Evolutionary conservation across 2,888 invertebrate species (phyloP), one percentile per base, ranked within the genome.

Genomic region (Therioaphis trifolii): DNA sequence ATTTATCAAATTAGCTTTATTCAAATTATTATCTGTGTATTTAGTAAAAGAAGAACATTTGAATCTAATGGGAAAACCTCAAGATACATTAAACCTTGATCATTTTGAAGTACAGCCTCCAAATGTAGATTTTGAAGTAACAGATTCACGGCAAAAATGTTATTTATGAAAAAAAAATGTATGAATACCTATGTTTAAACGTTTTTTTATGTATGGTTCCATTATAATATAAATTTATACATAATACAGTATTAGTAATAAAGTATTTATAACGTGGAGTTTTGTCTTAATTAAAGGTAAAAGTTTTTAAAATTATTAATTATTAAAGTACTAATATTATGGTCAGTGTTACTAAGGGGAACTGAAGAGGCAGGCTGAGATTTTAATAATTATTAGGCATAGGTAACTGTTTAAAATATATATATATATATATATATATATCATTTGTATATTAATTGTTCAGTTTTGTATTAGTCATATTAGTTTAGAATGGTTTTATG

Each of bases 131-230:
- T 82, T 82, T 21, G 82, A 82, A 63, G 74, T 82, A 3, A 24
- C 82, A 24, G 82, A 82, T 72, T 82, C 82, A 7, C 58, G 63
- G 52, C 82, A 82, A 74, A 82, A 82, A 82, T 82, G 82, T 82
- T 82, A 82, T 74, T 82, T 74, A 49, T 82, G 74, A 82, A 46
- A 43, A 15, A 68, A 43, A 40, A 27, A 55, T 27, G 4, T 55
- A 18, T 55, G 29, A 27, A 43, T 43, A n/a, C n/a, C n/a, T n/a
- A 35, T 40, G 7, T 66, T 43, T 46, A 29, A 49, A 21, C 40
- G 29, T 4, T 77, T 29, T 29, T 78, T 68, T 68, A 68, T 78
- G 35, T 68, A 55, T 68, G n/a, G 68, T 78, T 78, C 35, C 40
- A 68, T 35, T n/a, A 52, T 52, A 14, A 52, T 40, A 68, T 68